Conservation (phyloP, 2,888 invertebrate species). For the Caenorhabditis panamensis region DNA sequence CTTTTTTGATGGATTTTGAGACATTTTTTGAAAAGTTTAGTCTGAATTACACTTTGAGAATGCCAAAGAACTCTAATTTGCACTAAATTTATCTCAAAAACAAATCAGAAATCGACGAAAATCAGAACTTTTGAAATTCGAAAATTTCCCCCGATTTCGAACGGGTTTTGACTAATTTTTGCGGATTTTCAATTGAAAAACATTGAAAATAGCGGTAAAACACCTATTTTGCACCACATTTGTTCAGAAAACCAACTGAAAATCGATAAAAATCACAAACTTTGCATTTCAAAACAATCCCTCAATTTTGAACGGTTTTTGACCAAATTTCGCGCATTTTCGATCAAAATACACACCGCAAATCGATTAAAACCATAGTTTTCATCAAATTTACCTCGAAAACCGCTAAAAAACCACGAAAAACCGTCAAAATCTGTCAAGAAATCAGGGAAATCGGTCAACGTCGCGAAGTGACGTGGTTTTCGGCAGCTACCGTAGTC, state of each 20-base stretch:
- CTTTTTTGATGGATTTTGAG: constrained; percentile 4
- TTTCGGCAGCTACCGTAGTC: constrained; percentile 23
- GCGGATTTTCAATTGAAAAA: neutral
- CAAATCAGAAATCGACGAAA: neutral
- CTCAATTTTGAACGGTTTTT: neutral
- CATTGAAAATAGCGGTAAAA: neutral
- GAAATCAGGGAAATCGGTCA: too few relatives aligned
- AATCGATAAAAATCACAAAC: too few relatives aligned
- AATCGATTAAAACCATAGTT: too few relatives aligned
- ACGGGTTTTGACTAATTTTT: neutral
- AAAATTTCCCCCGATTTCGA: neutral
- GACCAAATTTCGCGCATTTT: too few relatives aligned
- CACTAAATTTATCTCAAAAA: too few relatives aligned
- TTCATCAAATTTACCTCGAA: too few relatives aligned
- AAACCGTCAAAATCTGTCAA: constrained; percentile 9
- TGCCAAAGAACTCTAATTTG: neutral
- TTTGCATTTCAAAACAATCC: neutral
- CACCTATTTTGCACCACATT: too few relatives aligned
- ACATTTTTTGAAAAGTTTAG: too few relatives aligned
- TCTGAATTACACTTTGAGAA: too few relatives aligned
- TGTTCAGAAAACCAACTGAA: too few relatives aligned
- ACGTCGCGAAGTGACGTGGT: constrained; percentile 57
- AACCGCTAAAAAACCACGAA: constrained; percentile 18
- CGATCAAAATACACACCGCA: too few relatives aligned
- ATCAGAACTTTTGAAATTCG: neutral